Percentiles rank a stretch among this genome's conserved stretches.
phyloP scores from a whole-genome alignment of 2,888 invertebrate species.

The Odontothrips loti region DNA sequence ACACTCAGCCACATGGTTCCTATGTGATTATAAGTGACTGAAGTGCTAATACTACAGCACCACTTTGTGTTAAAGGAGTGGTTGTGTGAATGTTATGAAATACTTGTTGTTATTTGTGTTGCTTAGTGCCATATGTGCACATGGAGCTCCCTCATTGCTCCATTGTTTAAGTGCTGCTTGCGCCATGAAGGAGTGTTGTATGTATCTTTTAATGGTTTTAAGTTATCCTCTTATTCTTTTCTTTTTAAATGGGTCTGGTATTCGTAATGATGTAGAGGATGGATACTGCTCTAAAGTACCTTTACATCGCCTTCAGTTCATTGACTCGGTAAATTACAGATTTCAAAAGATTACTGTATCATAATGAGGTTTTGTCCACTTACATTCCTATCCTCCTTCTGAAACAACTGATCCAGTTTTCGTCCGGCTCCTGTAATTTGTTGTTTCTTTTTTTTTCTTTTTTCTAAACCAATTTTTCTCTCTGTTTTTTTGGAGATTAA shows the following conservation, averaged over 20 bases:
- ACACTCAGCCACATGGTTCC: slow-evolving; percentile 19
- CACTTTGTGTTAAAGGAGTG: neutral
- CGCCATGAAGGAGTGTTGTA: neutral
- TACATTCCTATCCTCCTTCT: slow-evolving; percentile 7
- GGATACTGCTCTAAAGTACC: neutral
- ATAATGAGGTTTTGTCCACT: neutral
- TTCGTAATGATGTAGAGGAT: neutral
- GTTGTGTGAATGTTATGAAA: slow-evolving; percentile 21
- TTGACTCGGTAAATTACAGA: no score
- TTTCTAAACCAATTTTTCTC: neutral
- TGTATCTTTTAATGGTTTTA: slow-evolving; percentile 4
- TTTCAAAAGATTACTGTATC: neutral
- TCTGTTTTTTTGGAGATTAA: neutral
- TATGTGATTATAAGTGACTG: slow-evolving; percentile 19
- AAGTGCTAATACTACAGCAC: neutral
- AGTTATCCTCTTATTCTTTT: slow-evolving; percentile 6
- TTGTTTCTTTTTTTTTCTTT: neutral
- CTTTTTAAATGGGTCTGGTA: neutral
- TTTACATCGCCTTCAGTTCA: no score
- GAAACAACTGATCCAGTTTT: neutral
- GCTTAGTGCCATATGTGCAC: neutral
- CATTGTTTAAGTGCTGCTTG: neutral
- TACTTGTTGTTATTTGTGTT: neutral
- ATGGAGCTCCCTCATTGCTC: neutral
- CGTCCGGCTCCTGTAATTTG: neutral